Conservation (phyloP, 2,113 vertebrate species). For the Ahaetulla prasina region DNA sequence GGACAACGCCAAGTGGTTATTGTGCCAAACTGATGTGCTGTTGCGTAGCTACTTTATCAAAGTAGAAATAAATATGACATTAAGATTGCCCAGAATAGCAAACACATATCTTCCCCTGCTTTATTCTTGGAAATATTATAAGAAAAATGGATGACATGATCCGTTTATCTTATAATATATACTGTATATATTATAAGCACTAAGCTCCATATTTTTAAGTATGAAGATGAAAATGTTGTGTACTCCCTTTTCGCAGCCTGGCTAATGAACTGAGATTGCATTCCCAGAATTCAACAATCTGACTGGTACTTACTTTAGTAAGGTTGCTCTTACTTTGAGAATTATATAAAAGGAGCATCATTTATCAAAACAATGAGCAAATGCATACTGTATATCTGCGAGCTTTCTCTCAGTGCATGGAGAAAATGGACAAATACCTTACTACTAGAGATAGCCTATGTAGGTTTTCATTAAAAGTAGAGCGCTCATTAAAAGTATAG, state of each 20-base stretch:
- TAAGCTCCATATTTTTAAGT: background rate
- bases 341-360: background rate
- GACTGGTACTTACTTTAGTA: background rate
- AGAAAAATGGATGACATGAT: background rate
- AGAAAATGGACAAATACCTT: background rate
- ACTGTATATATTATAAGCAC: background rate
- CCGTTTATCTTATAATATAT: background rate
- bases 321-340: background rate
- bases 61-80: background rate
- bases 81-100: background rate
- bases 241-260: background rate
- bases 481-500: background rate
- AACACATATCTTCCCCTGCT: background rate
- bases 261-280: background rate
- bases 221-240: background rate
- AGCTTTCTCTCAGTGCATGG: background rate
- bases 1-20: background rate
- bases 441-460: background rate
- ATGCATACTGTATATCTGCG: background rate
- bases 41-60: background rate
- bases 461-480: background rate
- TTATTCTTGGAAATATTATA: background rate
- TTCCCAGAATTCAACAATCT: background rate
- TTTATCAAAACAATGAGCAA: background rate
- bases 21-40: background rate